Conservation (phyloP, 64 coral and sea anemone species). For the Trachythela sp. region DNA sequence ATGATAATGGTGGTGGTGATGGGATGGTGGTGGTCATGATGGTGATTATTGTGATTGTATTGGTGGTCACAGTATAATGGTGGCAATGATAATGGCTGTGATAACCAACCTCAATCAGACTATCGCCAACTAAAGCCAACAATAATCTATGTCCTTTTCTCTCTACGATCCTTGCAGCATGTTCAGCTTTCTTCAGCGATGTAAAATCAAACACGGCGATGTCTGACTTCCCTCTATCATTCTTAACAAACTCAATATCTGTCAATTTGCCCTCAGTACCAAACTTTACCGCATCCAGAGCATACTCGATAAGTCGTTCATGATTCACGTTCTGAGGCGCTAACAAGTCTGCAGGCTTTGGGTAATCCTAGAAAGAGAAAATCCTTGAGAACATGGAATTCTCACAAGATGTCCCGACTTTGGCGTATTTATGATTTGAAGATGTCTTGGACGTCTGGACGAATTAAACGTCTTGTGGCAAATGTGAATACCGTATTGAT, state of each 20-base stretch:
- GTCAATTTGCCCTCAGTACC: slow-evolving; percentile 72
- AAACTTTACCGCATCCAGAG: slow-evolving; percentile 70
- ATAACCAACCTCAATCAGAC: slow-evolving; percentile 76
- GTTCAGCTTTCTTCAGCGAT: slow-evolving; percentile 92
- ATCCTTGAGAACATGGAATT: too few species aligned
- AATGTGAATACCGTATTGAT: too few species aligned
- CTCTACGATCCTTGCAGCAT: slow-evolving; percentile 77
- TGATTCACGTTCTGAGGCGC: slow-evolving; percentile 52
- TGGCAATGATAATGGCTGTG: neutral
- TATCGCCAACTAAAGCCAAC: slow-evolving; percentile 81
- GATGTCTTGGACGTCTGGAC: too few species aligned
- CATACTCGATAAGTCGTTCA: slow-evolving; percentile 53
- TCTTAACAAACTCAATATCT: slow-evolving; percentile 52
- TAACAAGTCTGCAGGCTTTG: slow-evolving; percentile 60
- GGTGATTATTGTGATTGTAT: too few species aligned
- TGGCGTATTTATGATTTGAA: too few species aligned
- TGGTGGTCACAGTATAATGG: neutral
- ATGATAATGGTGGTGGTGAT: too few species aligned
- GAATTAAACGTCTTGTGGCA: too few species aligned
- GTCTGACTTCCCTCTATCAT: slow-evolving; percentile 53
- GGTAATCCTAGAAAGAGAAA: slow-evolving; percentile 57
- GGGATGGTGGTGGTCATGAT: too few species aligned
- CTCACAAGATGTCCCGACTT: too few species aligned
- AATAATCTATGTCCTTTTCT: slow-evolving; percentile 76
- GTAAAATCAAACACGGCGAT: slow-evolving; percentile 94